phyloP scores from a whole-genome alignment of 2,888 invertebrate genomes.

The Acanthosepion pharaonis region DNA sequence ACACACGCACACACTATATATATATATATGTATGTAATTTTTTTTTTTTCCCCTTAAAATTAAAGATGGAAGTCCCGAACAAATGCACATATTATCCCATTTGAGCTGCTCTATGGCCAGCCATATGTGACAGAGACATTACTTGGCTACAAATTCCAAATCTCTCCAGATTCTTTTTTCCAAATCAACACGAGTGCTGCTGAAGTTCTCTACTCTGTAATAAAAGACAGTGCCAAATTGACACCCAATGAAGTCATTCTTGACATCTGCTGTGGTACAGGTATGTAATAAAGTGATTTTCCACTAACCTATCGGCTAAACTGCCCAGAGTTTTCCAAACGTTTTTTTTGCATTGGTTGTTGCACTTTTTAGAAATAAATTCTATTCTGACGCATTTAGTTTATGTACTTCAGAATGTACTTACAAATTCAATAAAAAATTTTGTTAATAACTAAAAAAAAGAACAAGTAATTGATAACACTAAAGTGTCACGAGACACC shows the following conservation, averaged over 20 bases:
- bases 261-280: conserved; percentile 55
- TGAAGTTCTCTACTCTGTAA: conserved; percentile 51
- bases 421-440: too few relatives aligned
- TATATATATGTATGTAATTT: too few relatives aligned
- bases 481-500: too few relatives aligned
- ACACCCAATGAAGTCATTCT: conserved; percentile 45
- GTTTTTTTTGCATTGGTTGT: too few relatives aligned
- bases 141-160: conserved; percentile 71
- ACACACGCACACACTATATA: too few relatives aligned
- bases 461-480: too few relatives aligned
- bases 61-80: not conserved
- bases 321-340: too few relatives aligned
- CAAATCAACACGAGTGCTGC: conserved; percentile 63
- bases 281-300: conserved; percentile 49
- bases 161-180: conserved; percentile 76
- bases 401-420: too few relatives aligned
- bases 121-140: conserved; percentile 74
- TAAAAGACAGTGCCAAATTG: conserved; percentile 49
- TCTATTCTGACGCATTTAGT: too few relatives aligned
- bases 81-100: not conserved
- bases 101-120: conserved; percentile 48
- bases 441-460: too few relatives aligned
- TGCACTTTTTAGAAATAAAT: too few relatives aligned
- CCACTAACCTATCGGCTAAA: conserved; percentile 59
- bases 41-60: not conserved